Base-by-base conservation (phyloP, 23 tunicate species). In the Ascidia mentula region DNA sequence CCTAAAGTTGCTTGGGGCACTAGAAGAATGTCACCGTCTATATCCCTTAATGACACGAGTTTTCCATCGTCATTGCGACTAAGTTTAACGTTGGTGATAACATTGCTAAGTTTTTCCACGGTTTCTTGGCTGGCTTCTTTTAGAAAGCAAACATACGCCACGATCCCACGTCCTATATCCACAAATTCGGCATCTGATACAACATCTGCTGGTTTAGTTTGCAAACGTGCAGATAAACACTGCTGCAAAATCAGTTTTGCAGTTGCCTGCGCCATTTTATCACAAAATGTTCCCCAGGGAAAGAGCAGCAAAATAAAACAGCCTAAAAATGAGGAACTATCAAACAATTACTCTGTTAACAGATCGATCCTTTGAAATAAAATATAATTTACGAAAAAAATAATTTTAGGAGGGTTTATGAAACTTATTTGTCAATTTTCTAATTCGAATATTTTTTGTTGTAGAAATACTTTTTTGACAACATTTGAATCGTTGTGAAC, bases 1-100 rank as follows among this genome's bases (percentile, higher is more conserved):
- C 98, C 98, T 6, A 94, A 40, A 39, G 95, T 89, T 9, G 95
- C 98, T 76, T 94, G 98, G 1, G 98, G 98, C 37, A 94, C 89
- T 3, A 94, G 69, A 2, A 94, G 65, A 31, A 94, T 80, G 59
- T 86, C 88, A 18, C 94, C 90, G 18, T 82, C 81, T 0, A 94
- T 38, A 59, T 92, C 98, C 18, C 80, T 6, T 36, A 92, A 70
- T 35, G 92, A 92, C 73, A 83, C 79, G 7, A 83, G 77, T 74
- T 83, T 61, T 17, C 78, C 88, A 60, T 82, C 76, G 18, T 28
- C 72, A 30, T 42, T 53, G 77, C 60, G 71, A 59, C 87, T 75
- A 17, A 94, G 76, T 61, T 81, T 94, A 0, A 82, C 79, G 34
- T 45, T 59, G 61, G 78, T 69, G 17, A 88, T 70, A 32, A 82